Conservation (phyloP, 2,113 vertebrate genomes). For the Platichthys stellatus region DNA sequence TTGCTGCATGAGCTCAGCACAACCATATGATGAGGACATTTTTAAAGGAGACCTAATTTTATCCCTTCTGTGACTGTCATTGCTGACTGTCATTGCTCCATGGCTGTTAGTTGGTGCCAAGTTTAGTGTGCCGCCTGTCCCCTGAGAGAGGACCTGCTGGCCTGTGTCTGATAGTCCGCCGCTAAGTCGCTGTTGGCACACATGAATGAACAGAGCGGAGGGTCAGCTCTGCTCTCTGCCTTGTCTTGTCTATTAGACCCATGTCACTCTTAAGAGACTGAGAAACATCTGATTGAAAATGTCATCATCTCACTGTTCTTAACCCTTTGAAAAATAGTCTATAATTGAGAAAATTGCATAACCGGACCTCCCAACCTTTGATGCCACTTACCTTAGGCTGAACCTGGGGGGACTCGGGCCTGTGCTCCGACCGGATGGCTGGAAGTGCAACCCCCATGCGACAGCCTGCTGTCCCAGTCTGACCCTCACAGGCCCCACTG, state of each 20-base stretch:
- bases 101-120: constrained; percentile 58
- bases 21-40: constrained; percentile 69
- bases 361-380: neutral
- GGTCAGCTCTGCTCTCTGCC: constrained; percentile 16
- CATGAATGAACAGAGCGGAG: constrained; percentile 6
- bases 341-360: neutral
- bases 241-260: neutral
- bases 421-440: constrained; percentile 56
- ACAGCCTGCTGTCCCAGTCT: constrained; percentile 57
- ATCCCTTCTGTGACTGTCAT: constrained; percentile 61
- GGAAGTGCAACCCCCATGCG: constrained; percentile 44
- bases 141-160: constrained; percentile 50
- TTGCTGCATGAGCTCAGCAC: constrained; percentile 71
- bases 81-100: constrained; percentile 44
- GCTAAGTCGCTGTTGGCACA: constrained; percentile 21
- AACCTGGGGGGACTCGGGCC: constrained; percentile 46
- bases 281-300: constrained; percentile 1
- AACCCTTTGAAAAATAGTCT: neutral
- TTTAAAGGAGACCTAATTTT: constrained; percentile 73
- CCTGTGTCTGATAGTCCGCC: constrained; percentile 10
- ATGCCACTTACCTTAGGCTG: constrained; percentile 68
- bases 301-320: neutral
- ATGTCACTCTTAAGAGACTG: neutral
- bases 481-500: constrained; percentile 66
- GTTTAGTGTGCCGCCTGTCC: constrained; percentile 55